Conservation (phyloP, 2,113 vertebrate species). For the Oryzias woworae region DNA sequence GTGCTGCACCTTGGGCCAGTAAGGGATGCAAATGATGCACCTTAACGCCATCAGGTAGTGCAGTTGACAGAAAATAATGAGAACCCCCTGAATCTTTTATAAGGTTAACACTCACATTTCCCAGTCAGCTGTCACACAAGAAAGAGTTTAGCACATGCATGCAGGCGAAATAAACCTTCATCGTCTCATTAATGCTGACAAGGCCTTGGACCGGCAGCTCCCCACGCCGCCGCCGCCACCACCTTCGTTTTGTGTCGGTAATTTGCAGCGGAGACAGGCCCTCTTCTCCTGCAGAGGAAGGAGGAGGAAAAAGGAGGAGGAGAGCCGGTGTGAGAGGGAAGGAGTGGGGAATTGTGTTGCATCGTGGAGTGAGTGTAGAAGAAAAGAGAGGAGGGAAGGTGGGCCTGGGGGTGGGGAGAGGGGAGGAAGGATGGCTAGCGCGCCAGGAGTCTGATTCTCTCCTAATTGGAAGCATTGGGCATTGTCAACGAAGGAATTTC, state of each 20-base stretch:
- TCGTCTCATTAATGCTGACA: constrained; percentile 99
- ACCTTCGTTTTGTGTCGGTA: constrained; percentile 98
- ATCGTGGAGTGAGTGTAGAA: constrained; percentile 69
- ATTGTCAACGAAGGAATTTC: constrained; percentile 99
- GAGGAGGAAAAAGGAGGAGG: constrained; percentile 48
- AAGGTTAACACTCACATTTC: constrained; percentile 98
- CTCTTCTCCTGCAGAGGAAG: constrained; percentile 59
- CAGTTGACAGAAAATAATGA: constrained; percentile 99
- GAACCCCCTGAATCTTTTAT: constrained; percentile 99
- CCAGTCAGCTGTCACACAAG: constrained; percentile 99
- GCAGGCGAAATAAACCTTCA: constrained; percentile 93
- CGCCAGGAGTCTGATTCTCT: constrained; percentile 89
- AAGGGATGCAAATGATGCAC: constrained; percentile 93
- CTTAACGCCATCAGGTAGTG: constrained; percentile 88
- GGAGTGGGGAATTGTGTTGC: constrained; percentile 73
- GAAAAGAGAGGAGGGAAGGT: constrained; percentile 68
- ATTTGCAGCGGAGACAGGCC: constrained; percentile 88
- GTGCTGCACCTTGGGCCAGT: constrained; percentile 73
- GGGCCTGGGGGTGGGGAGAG: constrained; percentile 80
- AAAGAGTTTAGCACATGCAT: constrained; percentile 97
- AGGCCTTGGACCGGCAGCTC: constrained; percentile 85
- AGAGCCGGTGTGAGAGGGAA: constrained; percentile 65
- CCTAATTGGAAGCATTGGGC: constrained; percentile 99
- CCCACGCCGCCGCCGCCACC: constrained; percentile 78
- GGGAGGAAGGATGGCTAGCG: constrained; percentile 88